Evolutionary conservation across 2,113 vertebrate genomes (phyloP).

Genomic region (Syngnathus scovelli): DNA sequence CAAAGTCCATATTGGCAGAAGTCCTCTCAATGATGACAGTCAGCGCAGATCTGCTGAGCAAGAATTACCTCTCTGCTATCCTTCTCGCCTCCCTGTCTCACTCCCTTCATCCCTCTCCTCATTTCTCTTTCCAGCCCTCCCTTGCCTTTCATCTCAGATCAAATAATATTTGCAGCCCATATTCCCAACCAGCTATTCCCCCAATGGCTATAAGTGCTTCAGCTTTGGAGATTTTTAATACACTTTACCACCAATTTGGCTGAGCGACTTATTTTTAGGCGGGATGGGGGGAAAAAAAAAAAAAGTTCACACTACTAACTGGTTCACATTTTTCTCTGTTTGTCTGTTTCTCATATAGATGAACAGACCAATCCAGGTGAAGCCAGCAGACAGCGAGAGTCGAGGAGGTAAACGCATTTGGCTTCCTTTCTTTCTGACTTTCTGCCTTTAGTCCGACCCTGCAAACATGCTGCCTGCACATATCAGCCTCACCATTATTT

Average conservation of each 20-base stretch:
- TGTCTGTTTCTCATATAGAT: constrained; percentile 71
- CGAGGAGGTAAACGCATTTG: constrained; percentile 82
- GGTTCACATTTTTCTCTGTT: constrained; percentile 30
- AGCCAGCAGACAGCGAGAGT: constrained; percentile 96
- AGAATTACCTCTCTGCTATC: constrained; percentile 35
- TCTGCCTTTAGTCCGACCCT: constrained; percentile 23
- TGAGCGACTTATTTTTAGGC: constrained; percentile 41
- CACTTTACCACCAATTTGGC: constrained; percentile 55
- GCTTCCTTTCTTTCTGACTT: constrained; percentile 4
- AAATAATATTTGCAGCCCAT: constrained; percentile 60
- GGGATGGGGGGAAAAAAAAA: background rate
- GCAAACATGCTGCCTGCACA: constrained; percentile 47
- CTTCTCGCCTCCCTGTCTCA: constrained; percentile 33
- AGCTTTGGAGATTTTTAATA: constrained; percentile 61
- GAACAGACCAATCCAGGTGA: constrained; percentile 99
- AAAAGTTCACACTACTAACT: constrained; percentile 33
- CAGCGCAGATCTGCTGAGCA: constrained; percentile 30
- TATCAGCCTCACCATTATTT: constrained; percentile 65
- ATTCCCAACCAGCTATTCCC: constrained; percentile 49
- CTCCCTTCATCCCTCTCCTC: constrained; percentile 44
- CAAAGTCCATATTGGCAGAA: constrained; percentile 11
- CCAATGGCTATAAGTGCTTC: constrained; percentile 54
- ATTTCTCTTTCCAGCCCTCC: constrained; percentile 42
- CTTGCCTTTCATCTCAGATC: constrained; percentile 66
- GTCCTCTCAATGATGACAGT: constrained; percentile 24